These are phyloP conservation scores for Leucoptera coffeella DNA, from an alignment of 2,888 invertebrate genomes.

Conservation along the genomic window DNA sequence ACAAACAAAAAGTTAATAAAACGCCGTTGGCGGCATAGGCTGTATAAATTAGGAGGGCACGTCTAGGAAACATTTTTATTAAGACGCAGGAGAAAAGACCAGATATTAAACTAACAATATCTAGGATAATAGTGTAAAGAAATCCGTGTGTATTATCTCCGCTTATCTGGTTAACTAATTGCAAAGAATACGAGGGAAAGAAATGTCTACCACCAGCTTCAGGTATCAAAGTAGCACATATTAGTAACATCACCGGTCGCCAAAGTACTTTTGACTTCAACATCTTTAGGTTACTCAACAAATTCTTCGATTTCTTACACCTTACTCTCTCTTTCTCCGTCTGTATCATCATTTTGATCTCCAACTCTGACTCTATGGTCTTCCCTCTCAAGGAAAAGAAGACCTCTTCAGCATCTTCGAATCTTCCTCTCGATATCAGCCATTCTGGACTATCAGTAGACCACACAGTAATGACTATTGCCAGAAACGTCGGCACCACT, in stretches of 20 bases:
- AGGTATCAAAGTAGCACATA: slow-evolving; percentile 2
- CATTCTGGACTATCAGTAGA: slow-evolving; percentile 2
- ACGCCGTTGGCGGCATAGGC: not conserved
- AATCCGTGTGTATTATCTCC: slow-evolving; percentile 4
- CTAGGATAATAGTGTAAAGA: slow-evolving; percentile 2
- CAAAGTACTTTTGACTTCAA: slow-evolving; percentile 4
- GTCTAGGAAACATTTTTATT: slow-evolving; percentile 1
- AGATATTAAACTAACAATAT: slow-evolving; percentile 1
- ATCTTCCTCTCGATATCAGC: slow-evolving; percentile 1
- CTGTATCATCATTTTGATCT: slow-evolving; percentile 1
- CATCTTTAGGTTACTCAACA: not conserved
- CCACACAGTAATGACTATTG: not conserved
- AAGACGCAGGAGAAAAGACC: not conserved
- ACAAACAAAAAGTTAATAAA: not conserved
- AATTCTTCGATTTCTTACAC: not conserved
- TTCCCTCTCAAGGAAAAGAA: slow-evolving; percentile 1
- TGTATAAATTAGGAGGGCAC: slow-evolving; percentile 1
- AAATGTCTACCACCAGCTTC: slow-evolving; percentile 4
- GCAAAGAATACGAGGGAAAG: slow-evolving; percentile 4
- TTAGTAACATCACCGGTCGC: slow-evolving; percentile 4
- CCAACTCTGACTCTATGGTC: not conserved
- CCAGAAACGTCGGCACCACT: not conserved
- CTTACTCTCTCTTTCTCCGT: not conserved
- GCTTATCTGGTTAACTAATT: slow-evolving; percentile 3
- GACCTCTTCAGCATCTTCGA: slow-evolving; percentile 1